These are phyloP conservation scores for Echinometra lucunter DNA, from an alignment of 53 echinoderm and acorn worm genomes.

Conservation along the genomic window DNA sequence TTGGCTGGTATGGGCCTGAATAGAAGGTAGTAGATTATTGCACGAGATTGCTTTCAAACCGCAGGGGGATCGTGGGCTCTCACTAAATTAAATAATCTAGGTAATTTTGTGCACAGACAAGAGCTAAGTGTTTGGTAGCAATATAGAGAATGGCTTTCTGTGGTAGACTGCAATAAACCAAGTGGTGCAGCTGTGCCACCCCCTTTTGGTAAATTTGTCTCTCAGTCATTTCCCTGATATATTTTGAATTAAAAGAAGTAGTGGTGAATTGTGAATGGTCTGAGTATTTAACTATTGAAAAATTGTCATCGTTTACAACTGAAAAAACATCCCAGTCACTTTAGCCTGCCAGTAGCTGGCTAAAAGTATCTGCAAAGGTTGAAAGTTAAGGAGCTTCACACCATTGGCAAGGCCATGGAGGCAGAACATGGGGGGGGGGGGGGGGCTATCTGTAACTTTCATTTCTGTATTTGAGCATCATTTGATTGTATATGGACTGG, in stretches of 20 bases:
- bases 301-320: too few species aligned
- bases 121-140: slow-evolving; percentile 46
- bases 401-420: too few species aligned
- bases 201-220: not conserved
- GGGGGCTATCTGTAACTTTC: too few species aligned
- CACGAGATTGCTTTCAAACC: slow-evolving; percentile 55
- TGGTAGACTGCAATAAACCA: not conserved
- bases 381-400: too few species aligned
- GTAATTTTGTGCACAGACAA: slow-evolving; percentile 69
- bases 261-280: not conserved
- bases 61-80: slow-evolving; percentile 66
- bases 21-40: slow-evolving; percentile 51
- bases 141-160: not conserved
- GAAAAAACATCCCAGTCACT: too few species aligned
- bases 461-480: too few species aligned
- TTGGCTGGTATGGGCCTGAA: slow-evolving; percentile 58
- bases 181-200: not conserved
- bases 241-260: not conserved
- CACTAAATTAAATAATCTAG: slow-evolving; percentile 67
- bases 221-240: not conserved
- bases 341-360: too few species aligned
- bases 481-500: too few species aligned
- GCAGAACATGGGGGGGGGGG: too few species aligned
- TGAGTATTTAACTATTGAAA: not conserved
- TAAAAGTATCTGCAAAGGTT: too few species aligned